Base-by-base conservation (phyloP, 2,797 vertebrate genomes). In the Chlorospingus semifuscus region DNA sequence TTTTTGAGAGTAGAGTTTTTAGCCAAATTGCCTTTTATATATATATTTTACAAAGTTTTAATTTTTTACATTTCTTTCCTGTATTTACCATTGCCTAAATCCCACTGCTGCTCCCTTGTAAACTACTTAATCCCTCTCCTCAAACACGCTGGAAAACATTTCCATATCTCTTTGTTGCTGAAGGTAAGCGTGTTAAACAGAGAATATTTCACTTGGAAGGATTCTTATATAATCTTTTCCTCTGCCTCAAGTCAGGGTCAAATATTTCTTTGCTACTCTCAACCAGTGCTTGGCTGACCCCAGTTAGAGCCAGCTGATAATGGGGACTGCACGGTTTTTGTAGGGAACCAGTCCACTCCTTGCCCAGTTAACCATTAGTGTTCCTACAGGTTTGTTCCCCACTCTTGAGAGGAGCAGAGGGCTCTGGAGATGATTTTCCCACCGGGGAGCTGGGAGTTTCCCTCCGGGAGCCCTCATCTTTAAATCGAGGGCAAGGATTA, bases 241-340 rank as follows among this genome's bases (percentile, higher is more conserved):
- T 72, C 89, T 87, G 63, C 81, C 59, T 79, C 65, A 24, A 80
- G 87, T 46, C 87, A 68, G 89, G 79, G 80, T 89, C 79, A 95
- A 95, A 87, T 77, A 95, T 91, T 95, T 89, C 60, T 74, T 42
- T 87, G 75, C 85, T 94, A 64, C 69, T 85, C 76, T 34, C 65
- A 41, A 61, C 17, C 49, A 71, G 72, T 0, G 49, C 57, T 95
- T 91, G 93, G 93, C 91, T 94, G 93, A 83, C 76, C 91, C 55
- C 80, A 55, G 57, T 15, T 61, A 41, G 64, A 95, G 69, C 30
- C 76, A 81, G 91, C 79, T 81, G 91, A 91, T 93, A 94, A 57
- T 2, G 8, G 46, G 59, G 76, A 91, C 59, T 18, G 90, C 72
- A 41, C 17, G 15, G 41, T 55, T 85, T 50, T 66, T 55, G 61